Percentiles rank a stretch among this genome's conserved stretches.
phyloP scores from a whole-genome alignment of 2,888 invertebrate species.

The Trypoxylon attenuatum region DNA sequence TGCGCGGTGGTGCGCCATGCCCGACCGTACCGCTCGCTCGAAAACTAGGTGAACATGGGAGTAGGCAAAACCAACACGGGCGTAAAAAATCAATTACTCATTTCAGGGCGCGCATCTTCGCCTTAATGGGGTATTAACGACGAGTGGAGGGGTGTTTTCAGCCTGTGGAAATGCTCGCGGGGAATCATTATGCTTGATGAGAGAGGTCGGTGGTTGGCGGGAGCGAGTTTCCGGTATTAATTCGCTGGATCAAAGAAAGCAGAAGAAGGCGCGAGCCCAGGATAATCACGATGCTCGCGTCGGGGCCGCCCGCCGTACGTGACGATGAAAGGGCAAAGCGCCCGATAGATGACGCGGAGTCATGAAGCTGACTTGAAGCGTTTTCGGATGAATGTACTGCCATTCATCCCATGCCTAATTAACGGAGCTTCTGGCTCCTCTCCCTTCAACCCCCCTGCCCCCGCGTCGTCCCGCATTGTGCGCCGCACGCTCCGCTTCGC shows the following conservation, averaged over 20 bases:
- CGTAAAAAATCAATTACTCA: no score
- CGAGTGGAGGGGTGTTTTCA: no score
- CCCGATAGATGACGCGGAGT: conserved; percentile 22
- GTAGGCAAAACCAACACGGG: no score
- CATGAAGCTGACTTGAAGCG: conserved; percentile 53
- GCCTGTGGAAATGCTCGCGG: no score
- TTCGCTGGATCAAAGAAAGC: background rate
- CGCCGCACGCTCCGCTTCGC: conserved; percentile 33
- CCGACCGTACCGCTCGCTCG: no score
- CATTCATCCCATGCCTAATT: conserved; percentile 65
- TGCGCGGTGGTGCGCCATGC: no score
- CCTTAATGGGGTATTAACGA: no score
- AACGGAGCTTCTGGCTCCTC: conserved; percentile 50
- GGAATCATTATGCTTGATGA: no score
- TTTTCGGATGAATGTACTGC: conserved; percentile 60
- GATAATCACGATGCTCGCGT: background rate
- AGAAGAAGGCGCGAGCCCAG: conserved; percentile 2
- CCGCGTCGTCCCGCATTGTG: conserved; percentile 39
- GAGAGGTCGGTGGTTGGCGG: no score
- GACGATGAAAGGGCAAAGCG: conserved; percentile 13
- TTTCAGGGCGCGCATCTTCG: no score
- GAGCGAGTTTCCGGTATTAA: background rate
- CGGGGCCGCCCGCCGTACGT: conserved; percentile 1
- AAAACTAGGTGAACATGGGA: no score
- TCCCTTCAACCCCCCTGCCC: conserved; percentile 8